These are phyloP conservation scores for Dynastes hyllus DNA, from an alignment of 2,888 invertebrate species.

Conservation along the genomic window DNA sequence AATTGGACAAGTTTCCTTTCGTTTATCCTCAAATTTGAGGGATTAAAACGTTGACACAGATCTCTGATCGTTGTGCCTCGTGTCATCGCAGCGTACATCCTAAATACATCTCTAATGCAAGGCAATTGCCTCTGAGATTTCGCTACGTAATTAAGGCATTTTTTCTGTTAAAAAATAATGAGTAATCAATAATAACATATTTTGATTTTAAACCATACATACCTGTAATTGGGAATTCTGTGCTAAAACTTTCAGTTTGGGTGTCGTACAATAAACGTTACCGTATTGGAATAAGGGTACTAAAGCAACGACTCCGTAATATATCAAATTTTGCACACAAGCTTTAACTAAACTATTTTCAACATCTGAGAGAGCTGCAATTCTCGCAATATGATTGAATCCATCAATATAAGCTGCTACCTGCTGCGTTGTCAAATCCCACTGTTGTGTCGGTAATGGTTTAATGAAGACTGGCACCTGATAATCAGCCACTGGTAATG, in stretches of 20 bases:
- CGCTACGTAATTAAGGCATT: conserved; percentile 67
- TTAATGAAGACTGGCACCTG: conserved; percentile 88
- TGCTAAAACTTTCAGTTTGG: conserved; percentile 73
- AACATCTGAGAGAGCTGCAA: conserved; percentile 92
- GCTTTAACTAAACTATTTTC: conserved; percentile 95
- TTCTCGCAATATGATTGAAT: conserved; percentile 92
- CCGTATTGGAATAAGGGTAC: conserved; percentile 80
- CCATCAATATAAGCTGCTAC: conserved; percentile 92
- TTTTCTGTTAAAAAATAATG: conserved; percentile 65
- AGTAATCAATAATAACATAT: conserved; percentile 39
- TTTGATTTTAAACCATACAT: conserved; percentile 20
- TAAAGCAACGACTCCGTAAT: conserved; percentile 79
- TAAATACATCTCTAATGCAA: conserved; percentile 75
- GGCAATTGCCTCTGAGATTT: conserved; percentile 71
- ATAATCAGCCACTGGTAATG: conserved; percentile 87
- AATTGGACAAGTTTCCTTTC: conserved; percentile 90
- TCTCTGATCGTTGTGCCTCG: conserved; percentile 82
- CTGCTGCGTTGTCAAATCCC: conserved; percentile 97
- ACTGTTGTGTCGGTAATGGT: conserved; percentile 75
- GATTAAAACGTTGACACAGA: conserved; percentile 81
- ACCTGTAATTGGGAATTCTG: conserved; percentile 71
- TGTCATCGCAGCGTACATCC: conserved; percentile 80
- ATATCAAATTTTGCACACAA: conserved; percentile 93
- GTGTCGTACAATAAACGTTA: conserved; percentile 78
- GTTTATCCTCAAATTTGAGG: conserved; percentile 83